These are phyloP conservation scores for Orientallactaga bullata DNA, from an alignment of 2,113 vertebrate species.

Conservation along the genomic window DNA sequence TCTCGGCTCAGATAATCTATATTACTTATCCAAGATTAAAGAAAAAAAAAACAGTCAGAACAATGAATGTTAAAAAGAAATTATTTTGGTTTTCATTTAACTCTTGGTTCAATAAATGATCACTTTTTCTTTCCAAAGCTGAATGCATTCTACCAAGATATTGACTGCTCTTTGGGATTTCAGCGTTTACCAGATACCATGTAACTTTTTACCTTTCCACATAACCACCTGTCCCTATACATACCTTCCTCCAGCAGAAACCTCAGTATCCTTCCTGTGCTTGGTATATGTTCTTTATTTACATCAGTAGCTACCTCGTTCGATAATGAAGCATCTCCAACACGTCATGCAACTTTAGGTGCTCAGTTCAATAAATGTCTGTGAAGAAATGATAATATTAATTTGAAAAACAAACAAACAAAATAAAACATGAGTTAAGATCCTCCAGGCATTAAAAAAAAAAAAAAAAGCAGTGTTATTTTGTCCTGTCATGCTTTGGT, in stretches of 20 bases:
- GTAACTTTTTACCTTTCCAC: background rate
- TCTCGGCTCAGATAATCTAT: background rate
- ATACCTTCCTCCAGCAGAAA: no score
- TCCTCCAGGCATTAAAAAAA: background rate
- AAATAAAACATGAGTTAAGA: background rate
- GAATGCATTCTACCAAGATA: background rate
- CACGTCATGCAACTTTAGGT: background rate
- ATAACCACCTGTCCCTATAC: background rate
- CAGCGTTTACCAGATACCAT: background rate
- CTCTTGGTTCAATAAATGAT: background rate
- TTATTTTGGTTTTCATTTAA: background rate
- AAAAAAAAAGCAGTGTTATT: background rate
- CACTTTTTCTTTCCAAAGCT: background rate
- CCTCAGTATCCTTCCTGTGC: background rate
- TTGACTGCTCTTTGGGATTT: background rate
- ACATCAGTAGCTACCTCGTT: background rate
- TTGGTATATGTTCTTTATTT: background rate
- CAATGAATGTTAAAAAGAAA: no score
- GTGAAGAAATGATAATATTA: background rate
- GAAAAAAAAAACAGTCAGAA: no score
- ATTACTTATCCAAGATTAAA: background rate
- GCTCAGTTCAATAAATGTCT: background rate
- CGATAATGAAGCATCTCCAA: no score
- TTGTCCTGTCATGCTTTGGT: background rate
- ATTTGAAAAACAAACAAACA: background rate